Evolutionary conservation across 2,797 vertebrate genomes (phyloP).

Genomic region (Hypotaenidia okinawae): DNA sequence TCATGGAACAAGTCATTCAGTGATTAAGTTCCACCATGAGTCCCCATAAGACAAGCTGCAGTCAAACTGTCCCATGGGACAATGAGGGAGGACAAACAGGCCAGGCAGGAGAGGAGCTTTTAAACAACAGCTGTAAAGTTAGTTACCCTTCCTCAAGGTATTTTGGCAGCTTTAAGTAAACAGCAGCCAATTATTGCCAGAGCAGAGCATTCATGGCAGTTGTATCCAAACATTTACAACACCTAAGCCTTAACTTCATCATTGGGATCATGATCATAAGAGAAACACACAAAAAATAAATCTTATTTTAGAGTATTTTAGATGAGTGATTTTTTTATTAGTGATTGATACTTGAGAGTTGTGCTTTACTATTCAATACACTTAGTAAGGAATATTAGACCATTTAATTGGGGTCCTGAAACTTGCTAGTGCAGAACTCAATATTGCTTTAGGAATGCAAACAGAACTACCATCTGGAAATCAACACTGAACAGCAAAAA

Average conservation of each 20-base stretch:
- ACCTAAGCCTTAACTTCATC: not conserved
- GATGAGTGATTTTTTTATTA: not conserved
- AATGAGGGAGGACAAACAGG: not conserved
- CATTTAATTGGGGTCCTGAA: not conserved
- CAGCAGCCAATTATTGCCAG: not conserved
- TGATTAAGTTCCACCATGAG: not conserved
- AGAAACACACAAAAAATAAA: not conserved
- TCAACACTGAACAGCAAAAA: not conserved
- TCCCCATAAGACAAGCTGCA: fast-evolving
- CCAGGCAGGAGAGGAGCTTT: not conserved
- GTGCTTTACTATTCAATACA: not conserved
- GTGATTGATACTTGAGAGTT: not conserved
- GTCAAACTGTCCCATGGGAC: not conserved
- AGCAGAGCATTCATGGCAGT: not conserved
- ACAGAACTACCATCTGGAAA: not conserved
- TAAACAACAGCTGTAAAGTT: not conserved
- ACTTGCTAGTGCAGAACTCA: not conserved
- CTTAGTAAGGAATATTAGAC: not conserved
- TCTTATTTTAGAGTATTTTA: not conserved
- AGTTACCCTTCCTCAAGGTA: not conserved
- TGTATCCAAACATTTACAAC: not conserved
- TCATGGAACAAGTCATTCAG: not conserved
- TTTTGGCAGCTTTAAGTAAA: not conserved
- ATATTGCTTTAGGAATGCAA: not conserved
- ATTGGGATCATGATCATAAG: not conserved